Evolutionary conservation across 2,113 vertebrate genomes (phyloP), one percentile per base, ranked within the genome.

Genomic region (Lasiurus cinereus): DNA sequence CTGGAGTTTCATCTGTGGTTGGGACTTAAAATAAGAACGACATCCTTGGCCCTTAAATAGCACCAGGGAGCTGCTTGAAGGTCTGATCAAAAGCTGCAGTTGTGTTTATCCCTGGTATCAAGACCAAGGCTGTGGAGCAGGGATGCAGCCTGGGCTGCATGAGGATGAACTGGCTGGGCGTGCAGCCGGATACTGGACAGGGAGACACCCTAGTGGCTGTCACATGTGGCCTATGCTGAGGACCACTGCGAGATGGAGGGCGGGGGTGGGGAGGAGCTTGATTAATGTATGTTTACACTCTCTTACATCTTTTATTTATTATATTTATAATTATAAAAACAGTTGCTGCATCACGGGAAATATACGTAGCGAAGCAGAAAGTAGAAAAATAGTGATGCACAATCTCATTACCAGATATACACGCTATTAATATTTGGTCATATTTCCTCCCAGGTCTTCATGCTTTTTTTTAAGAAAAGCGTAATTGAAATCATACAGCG

Each of bases 151-250:
- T 29, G 0, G 5, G 3, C 46, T 5, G 5, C 22, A 2, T 3
- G 12, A 80, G 5, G 67, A 46, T 2, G 6, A 9, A 1, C 77
- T 29, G 62, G 10, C 3, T 2, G 3, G 9, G 18, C 5, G 6
- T 1, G 33, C 3, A 4, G 46, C 83, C 18, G 3, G 12, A 11
- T 0, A 0, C 8, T 0, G n/a, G 52, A 0, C 6, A 2, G 13
- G n/a, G 36, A 0, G 16, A 3, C 9, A 18, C 22, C 10, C 24
- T 0, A 11, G 74, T 2, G 2, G 29, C 18, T 15, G 22, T 3
- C 24, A 0, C 0, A 0, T 4, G 27, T 9, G 21, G 48, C 70
- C 19, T 4, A 0, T 3, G 27, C 70, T 9, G 33, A 19, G 39
- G 27, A 46, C 31, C 12, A 2, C 50, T 5, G 1, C 2, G 21